Evolutionary conservation across 2,113 vertebrate species (phyloP), one percentile per base, ranked within the genome.

Genomic region (Callionymus lyra): DNA sequence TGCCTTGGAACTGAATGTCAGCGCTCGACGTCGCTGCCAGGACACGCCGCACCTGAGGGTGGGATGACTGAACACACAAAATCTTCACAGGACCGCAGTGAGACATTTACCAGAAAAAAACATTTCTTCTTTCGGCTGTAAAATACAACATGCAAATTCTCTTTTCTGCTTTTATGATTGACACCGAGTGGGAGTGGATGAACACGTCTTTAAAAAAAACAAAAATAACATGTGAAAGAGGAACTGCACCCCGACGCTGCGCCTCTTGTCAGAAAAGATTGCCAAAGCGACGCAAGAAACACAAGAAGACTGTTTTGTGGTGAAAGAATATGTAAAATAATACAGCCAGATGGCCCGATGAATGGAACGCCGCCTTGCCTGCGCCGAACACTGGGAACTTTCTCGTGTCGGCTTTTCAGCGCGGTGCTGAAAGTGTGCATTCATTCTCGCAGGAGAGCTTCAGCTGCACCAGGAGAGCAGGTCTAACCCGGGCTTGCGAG

Each of bases 321-420:
- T 74, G 77, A 83, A 85, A 82, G 77, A 83, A 80, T 81, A 85
- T 87, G 85, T 84, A 85, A 87, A 85, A 80, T 82, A 84, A 85
- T 82, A 79, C 81, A 80, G 78, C 76, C 84, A 87, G 84, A 86
- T 84, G 83, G 84, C 72, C 76, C 50, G 61, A 70, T 82, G 75
- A 84, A 83, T 78, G 67, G 70, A 70, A 65, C 71, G 61, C 57
- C 56, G 72, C 72, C 65, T 68, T 69, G 65, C 72, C 70, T 70
- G 47, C 61, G 41, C 39, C 51, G 70, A 79, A 82, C 73, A 80
- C 80, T 77, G 76, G 67, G 80, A 84, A 77, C 77, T 78, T 82
- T 82, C 74, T 79, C 65, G 80, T 74, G 66, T 69, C 65, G 69
- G 63, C 83, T 76, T 80, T 83, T 83, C 79, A 84, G 76, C 68